Evolutionary conservation across 2,888 invertebrate genomes (phyloP).

Genomic region (Tricholauxania praeusta): DNA sequence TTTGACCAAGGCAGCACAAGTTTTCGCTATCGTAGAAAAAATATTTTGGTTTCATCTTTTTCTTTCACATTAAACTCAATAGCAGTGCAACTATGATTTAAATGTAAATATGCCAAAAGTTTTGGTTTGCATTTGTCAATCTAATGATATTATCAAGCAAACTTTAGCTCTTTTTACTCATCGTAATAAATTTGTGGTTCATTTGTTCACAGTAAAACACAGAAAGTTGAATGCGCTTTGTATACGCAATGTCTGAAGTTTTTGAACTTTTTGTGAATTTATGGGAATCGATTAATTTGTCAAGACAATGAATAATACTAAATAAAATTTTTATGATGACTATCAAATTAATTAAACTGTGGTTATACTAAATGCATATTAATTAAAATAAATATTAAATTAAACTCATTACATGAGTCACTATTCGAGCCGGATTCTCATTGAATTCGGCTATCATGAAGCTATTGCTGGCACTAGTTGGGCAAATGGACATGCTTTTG

Average conservation of each 20-base stretch:
- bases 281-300: not conserved
- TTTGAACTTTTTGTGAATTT: conserved; percentile 3
- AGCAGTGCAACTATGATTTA: conserved; percentile 1
- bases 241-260: not conserved
- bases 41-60: no score
- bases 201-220: conserved; percentile 7
- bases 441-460: no score
- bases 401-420: no score
- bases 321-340: not conserved
- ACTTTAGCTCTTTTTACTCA: not conserved
- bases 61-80: no score
- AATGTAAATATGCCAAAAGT: conserved; percentile 8
- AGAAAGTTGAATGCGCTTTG: not conserved
- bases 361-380: not conserved
- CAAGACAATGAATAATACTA: not conserved
- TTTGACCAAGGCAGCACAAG: no score
- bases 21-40: no score
- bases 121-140: not conserved
- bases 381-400: no score
- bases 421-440: no score
- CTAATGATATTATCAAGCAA: not conserved
- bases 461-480: no score
- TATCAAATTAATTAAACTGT: conserved; percentile 26
- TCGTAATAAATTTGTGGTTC: not conserved
- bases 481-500: no score